Conservation (phyloP, 1,140 invertebrate species). For the Planococcus citri region DNA sequence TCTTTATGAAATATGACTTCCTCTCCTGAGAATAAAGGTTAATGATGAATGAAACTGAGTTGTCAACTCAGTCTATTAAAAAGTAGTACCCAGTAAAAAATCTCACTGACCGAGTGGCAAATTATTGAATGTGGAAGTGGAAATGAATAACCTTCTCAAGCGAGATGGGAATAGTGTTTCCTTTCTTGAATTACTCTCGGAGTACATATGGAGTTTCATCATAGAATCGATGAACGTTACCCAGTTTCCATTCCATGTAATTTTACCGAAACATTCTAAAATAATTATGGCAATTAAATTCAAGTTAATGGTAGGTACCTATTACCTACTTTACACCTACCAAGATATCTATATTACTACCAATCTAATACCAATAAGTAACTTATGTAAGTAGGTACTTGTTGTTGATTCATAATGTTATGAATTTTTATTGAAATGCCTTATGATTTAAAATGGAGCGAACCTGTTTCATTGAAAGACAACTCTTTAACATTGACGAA, state of each 20-base stretch:
- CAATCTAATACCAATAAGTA: too few species aligned
- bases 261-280: conserved; percentile 27
- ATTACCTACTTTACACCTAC: too few species aligned
- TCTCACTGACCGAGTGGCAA: background rate
- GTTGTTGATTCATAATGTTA: too few species aligned
- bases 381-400: too few species aligned
- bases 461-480: background rate
- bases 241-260: conserved; percentile 79
- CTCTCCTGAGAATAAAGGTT: background rate
- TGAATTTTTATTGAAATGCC: too few species aligned
- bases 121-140: background rate
- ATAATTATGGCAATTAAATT: background rate
- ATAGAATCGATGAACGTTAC: conserved; percentile 85
- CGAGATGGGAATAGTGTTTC: background rate
- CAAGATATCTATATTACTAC: too few species aligned
- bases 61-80: too few species aligned
- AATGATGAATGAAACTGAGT: too few species aligned
- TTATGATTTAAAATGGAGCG: background rate
- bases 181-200: background rate
- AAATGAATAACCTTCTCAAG: background rate
- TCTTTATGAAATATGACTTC: background rate
- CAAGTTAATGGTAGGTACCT: too few species aligned
- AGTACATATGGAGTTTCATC: background rate
- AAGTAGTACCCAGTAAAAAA: too few species aligned
- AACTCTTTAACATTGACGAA: background rate